Percentiles rank a stretch among this genome's conserved stretches.
Evolutionary conservation across 2,888 invertebrate species (phyloP).

Genomic region (Cryptus viduatorius): DNA sequence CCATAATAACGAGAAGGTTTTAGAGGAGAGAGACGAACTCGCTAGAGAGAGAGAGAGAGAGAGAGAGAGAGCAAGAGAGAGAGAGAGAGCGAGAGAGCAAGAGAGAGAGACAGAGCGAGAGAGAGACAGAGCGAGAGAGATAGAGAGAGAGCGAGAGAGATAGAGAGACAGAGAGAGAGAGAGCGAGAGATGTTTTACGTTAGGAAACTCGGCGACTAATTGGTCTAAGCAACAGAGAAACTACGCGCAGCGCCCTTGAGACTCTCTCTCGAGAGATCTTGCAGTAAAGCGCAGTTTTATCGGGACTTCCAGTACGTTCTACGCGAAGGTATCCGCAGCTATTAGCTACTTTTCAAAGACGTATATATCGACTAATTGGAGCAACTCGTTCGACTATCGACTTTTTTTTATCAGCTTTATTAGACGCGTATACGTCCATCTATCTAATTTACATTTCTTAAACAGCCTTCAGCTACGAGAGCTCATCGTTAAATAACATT

Average conservation of each 20-base stretch:
- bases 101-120: neutral
- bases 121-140: neutral
- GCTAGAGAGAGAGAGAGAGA: neutral
- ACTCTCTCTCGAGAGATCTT: slow-evolving; percentile 18
- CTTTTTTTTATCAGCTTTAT: slow-evolving; percentile 16
- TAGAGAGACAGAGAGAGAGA: neutral
- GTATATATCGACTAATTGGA: slow-evolving; percentile 48
- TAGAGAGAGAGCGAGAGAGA: neutral
- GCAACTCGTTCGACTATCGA: slow-evolving; percentile 26
- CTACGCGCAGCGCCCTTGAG: slow-evolving; percentile 50
- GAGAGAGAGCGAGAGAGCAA: neutral
- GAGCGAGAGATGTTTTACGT: slow-evolving; percentile 16
- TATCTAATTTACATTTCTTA: slow-evolving; percentile 15
- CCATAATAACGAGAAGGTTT: neutral
- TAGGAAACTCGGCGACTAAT: slow-evolving; percentile 46
- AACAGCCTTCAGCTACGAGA: neutral
- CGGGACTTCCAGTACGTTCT: neutral
- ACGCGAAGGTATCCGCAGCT: slow-evolving; percentile 10
- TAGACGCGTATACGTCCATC: neutral
- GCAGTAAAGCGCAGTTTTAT: neutral
- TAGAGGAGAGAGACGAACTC: neutral
- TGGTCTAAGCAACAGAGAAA: slow-evolving; percentile 50
- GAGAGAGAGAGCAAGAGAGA: neutral
- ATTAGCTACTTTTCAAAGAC: slow-evolving; percentile 7
- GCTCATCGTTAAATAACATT: neutral